Evolutionary conservation across 2,113 vertebrate species (phyloP), one percentile per base, ranked within the genome.

Genomic region (Coptodon bakossiorum): DNA sequence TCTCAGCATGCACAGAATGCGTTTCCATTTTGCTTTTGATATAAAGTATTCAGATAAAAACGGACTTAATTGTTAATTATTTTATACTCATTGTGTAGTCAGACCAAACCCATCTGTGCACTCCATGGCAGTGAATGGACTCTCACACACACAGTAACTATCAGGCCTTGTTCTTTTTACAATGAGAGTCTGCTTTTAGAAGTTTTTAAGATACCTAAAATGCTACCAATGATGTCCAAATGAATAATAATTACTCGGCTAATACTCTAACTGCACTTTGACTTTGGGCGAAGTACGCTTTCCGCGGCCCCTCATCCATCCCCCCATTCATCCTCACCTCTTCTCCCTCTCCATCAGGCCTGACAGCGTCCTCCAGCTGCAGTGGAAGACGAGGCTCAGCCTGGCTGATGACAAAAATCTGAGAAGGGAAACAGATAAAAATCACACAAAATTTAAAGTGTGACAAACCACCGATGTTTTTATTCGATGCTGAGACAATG

Each of bases 401-500:
- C 91, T 97, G 97, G 95, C 99, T 99, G 95, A 99, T 96, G 90
- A 99, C 98, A 89, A 97, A 99, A 93, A 99, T 97, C 99, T 99
- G 96, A 94, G 90, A 13, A 19, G n/a, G 1, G 48, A 31, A 73
- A 40, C 73, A 5, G 11, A 76, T 31, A 1, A 3, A 45, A 80
- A 12, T n/a, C 34, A 79, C 3, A 31, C 59, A 40, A 34, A 61
- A 66, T 82, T 63, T 36, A 66, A 40, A 84, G 17, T 16, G 56
- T 82, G 45, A 84, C 9, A 87, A 85, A 68, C 27, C 63, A 66
- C 53, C 1, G 13, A 79, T 10, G 31, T 83, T 88, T 89, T 17
- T 1, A 48, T 81, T n/a, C 38, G 1, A 24, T 36, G 29, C 17
- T 48, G 7, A 40, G 36, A 31, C 13, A 34, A 43, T 19, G 90